phyloP scores from a whole-genome alignment of 2,797 vertebrate genomes.

The Chanos chanos region DNA sequence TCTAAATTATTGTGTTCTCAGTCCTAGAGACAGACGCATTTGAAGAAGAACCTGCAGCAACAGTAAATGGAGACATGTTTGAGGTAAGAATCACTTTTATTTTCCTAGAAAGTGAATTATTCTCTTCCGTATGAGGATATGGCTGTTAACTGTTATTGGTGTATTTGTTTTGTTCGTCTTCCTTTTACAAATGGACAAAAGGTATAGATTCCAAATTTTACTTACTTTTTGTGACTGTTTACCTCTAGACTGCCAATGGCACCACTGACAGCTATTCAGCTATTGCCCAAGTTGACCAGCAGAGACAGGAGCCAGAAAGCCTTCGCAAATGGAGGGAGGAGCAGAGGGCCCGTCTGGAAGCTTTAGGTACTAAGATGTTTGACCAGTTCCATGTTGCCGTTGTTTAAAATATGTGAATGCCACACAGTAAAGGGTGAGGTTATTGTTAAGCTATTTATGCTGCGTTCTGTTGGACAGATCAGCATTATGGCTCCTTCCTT shows the following conservation, averaged over 20 bases:
- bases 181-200: too few relatives aligned
- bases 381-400: not conserved
- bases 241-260: constrained; percentile 82
- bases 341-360: constrained; percentile 88
- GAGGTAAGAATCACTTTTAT: constrained; percentile 65
- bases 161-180: too few relatives aligned
- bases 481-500: too few relatives aligned
- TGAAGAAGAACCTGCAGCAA: constrained; percentile 63
- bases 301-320: constrained; percentile 96
- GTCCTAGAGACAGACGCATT: constrained; percentile 63
- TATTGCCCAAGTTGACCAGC: constrained; percentile 88
- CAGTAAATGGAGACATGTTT: constrained; percentile 81
- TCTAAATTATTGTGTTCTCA: too few relatives aligned
- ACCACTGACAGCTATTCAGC: constrained; percentile 86
- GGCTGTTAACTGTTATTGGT: too few relatives aligned
- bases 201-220: not conserved
- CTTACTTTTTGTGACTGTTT: not conserved
- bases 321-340: constrained; percentile 97
- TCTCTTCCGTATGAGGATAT: too few relatives aligned
- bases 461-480: too few relatives aligned
- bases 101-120: too few relatives aligned
- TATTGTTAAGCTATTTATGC: too few relatives aligned
- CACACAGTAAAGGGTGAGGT: not conserved
- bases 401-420: not conserved
- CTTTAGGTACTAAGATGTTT: constrained; percentile 74